A percentile compares a stretch with the other conserved stretches of the same genome.
phyloP scores from a whole-genome alignment of 2,888 invertebrate genomes.

The Mimumesa dahlbomi region DNA sequence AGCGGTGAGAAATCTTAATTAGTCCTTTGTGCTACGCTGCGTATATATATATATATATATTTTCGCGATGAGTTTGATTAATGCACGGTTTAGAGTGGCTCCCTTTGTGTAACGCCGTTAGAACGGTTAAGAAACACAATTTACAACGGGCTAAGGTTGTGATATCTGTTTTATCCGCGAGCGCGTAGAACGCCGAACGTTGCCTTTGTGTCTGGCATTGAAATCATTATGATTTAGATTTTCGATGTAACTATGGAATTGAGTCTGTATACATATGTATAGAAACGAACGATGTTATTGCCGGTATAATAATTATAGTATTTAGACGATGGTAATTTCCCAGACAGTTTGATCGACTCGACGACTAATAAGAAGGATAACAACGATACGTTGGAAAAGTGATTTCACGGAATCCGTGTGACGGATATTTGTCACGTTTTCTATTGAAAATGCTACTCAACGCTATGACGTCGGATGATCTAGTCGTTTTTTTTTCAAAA shows the following conservation, averaged over 20 bases:
- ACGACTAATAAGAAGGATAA: not conserved
- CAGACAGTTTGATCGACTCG: not conserved
- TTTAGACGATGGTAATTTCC: constrained; percentile 8
- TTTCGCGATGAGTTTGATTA: constrained; percentile 63
- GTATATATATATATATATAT: no score
- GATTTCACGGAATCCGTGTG: no score
- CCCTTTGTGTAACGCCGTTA: constrained; percentile 58
- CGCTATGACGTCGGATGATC: no score
- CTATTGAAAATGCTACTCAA: no score
- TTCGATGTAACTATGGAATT: constrained; percentile 21
- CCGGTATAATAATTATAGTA: constrained; percentile 29
- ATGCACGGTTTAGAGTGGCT: constrained; percentile 56
- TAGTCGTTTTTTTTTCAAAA: no score
- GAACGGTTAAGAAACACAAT: constrained; percentile 59
- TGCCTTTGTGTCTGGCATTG: constrained; percentile 43
- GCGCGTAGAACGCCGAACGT: constrained; percentile 1
- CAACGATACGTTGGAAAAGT: not conserved
- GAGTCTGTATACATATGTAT: no score
- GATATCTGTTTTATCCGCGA: constrained; percentile 49
- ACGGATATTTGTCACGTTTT: no score
- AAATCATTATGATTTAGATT: constrained; percentile 42
- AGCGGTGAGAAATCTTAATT: constrained; percentile 64
- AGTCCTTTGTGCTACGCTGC: constrained; percentile 58
- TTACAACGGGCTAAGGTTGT: constrained; percentile 46
- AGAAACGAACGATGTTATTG: constrained; percentile 1